Evolutionary conservation across 37 sponge, comb jelly and placozoan species (phyloP), one percentile per base, ranked within the genome.

Genomic region (Chondrosia reniformis): DNA sequence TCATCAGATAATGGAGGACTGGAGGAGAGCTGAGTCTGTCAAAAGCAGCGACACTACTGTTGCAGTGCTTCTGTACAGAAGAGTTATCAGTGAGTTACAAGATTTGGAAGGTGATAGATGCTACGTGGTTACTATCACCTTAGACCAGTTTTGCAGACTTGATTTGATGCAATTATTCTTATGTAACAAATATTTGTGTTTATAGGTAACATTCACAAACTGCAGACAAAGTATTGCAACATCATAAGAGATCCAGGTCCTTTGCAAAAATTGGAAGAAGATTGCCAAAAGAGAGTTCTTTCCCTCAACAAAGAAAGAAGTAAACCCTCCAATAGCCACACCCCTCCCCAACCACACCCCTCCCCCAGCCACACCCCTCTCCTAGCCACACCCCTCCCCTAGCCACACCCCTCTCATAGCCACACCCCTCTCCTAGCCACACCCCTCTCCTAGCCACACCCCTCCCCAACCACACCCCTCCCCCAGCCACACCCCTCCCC

Each of bases 361-460:
- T 10, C 46, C 13, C 46, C 22, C 46, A 45, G 22, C 46, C 22
- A 24, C 46, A 39, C 17, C 63, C 13, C 63, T 61, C 63, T 25
- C 63, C 63, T 61, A 22, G n/a, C 63, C 63, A 61, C 63, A 61
- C 63, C 9, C 63, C 17, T 8, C 63, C 27, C 63, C 63, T 22
- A 22, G 27, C 13, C 63, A 9, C 27, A 12, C 17, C 63, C n/a
- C 63, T 28, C 63, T 24, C 17, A 61, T 28, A 25, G 27, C 9
- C 63, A 22, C 27, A 12, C 27, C 63, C 63, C 27, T 22, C 63
- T 28, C 27, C 8, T 28, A 12, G 7, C 27, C 17, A 12, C 17
- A 22, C 27, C 63, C 63, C 27, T 9, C 63, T 25, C 63, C 27
- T 22, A 12, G 7, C 63, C n/a, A 12, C 63, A 22, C 9, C 17